Conservation (phyloP, 2,888 invertebrate genomes). For the Pachycephus smyrnensis region DNA sequence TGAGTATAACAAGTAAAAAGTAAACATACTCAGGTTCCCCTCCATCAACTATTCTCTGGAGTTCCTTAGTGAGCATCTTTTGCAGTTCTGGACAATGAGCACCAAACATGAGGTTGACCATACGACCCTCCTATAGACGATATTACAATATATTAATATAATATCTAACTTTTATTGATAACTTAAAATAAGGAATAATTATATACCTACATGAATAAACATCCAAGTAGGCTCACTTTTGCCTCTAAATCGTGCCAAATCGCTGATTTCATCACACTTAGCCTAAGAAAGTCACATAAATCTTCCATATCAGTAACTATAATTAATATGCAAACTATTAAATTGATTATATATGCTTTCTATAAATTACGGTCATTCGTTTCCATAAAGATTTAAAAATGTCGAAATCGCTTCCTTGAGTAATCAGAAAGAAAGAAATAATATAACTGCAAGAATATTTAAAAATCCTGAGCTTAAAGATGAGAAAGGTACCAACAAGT, state of each 20-base stretch:
- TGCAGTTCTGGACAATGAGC: slow-evolving; percentile 86
- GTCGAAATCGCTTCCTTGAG: not conserved
- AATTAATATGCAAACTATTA: not conserved
- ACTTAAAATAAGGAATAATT: not conserved
- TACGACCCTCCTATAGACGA: slow-evolving; percentile 75
- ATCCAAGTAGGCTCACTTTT: slow-evolving; percentile 94
- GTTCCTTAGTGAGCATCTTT: slow-evolving; percentile 77
- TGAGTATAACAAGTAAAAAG: slow-evolving; percentile 4
- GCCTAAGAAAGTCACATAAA: slow-evolving; percentile 38
- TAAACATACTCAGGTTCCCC: slow-evolving; percentile 53
- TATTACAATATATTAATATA: not conserved
- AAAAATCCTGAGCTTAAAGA: slow-evolving; percentile 15
- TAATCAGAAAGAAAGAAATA: not conserved
- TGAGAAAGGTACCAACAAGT: too few relatives aligned
- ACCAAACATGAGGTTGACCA: slow-evolving; percentile 86
- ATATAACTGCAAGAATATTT: slow-evolving; percentile 20
- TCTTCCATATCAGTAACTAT: not conserved
- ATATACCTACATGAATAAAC: slow-evolving; percentile 71
- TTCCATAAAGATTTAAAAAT: not conserved
- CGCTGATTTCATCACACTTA: slow-evolving; percentile 77
- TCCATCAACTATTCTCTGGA: slow-evolving; percentile 49
- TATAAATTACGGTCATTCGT: not conserved
- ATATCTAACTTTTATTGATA: not conserved
- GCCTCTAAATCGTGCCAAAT: slow-evolving; percentile 81
- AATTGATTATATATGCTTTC: not conserved